Evolutionary conservation across 2,888 invertebrate genomes (phyloP).

Genomic region (Tenthredo distinguenda): DNA sequence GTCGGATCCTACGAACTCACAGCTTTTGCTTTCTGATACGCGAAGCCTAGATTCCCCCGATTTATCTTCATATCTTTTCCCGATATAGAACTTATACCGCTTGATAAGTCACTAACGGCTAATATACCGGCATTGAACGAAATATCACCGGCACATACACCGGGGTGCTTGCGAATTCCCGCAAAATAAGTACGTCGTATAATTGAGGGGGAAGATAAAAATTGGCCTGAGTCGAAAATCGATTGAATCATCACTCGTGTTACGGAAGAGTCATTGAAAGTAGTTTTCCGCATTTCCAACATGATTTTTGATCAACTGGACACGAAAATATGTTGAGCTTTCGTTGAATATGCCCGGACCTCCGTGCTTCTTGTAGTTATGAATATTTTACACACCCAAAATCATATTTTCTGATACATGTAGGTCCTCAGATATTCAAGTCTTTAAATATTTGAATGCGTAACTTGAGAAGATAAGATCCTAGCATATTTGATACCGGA

Average conservation of each 20-base stretch:
- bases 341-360: not conserved
- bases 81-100: not conserved
- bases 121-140: not conserved
- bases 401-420: conserved; percentile 5
- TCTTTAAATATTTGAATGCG: conserved; percentile 5
- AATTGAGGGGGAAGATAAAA: not conserved
- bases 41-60: not conserved
- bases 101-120: conserved; percentile 18
- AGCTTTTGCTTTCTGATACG: conserved; percentile 29
- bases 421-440: not conserved
- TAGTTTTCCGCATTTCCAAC: not conserved
- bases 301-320: not conserved
- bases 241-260: not conserved
- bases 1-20: not conserved
- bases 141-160: not conserved
- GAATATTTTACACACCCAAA: not conserved
- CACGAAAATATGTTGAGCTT: not conserved
- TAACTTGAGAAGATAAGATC: not conserved
- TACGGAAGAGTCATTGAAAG: not conserved
- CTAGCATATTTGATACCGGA: not conserved
- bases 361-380: not conserved
- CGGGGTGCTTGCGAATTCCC: not conserved
- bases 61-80: conserved; percentile 26
- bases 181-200: not conserved
- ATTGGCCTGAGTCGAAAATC: not conserved